Evolutionary conservation across 2,797 vertebrate species (phyloP).

Genomic region (Chaetodon trifasciatus): DNA sequence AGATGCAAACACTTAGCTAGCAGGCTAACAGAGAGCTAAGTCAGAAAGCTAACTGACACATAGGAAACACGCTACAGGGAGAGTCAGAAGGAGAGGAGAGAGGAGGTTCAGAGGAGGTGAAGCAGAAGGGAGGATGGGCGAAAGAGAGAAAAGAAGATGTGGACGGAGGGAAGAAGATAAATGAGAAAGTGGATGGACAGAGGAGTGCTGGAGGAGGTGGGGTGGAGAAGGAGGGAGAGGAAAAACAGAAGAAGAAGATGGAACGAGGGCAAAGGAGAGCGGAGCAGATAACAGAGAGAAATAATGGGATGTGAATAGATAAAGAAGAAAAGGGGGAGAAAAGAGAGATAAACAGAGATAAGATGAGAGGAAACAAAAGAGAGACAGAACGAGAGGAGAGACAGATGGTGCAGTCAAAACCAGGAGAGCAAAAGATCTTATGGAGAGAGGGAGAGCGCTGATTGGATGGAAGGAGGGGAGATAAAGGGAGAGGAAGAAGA

Average conservation of each 20-base stretch:
- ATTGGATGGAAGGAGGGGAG: neutral
- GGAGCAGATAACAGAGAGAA: conserved; percentile 2
- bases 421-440: neutral
- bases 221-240: neutral
- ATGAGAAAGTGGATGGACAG: conserved; percentile 9
- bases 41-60: conserved; percentile 5
- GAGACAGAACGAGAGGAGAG: neutral
- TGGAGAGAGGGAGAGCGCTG: neutral
- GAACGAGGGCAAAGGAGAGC: neutral
- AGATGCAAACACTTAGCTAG: conserved; percentile 2
- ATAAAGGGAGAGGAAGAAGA: neutral
- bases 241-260: conserved; percentile 3
- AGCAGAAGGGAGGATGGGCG: conserved; percentile 33
- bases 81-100: neutral
- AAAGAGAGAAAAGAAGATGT: neutral
- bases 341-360: neutral
- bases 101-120: conserved; percentile 45
- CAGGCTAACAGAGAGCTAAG: conserved; percentile 10
- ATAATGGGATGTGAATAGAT: neutral
- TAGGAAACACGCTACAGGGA: conserved; percentile 10
- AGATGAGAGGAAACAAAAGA: neutral
- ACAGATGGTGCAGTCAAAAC: neutral
- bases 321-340: neutral
- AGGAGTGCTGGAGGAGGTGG: conserved; percentile 20
- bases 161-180: conserved; percentile 10